Evolutionary conservation across 2,888 invertebrate genomes (phyloP).

Genomic region (Drosophila pseudotakahashii): DNA sequence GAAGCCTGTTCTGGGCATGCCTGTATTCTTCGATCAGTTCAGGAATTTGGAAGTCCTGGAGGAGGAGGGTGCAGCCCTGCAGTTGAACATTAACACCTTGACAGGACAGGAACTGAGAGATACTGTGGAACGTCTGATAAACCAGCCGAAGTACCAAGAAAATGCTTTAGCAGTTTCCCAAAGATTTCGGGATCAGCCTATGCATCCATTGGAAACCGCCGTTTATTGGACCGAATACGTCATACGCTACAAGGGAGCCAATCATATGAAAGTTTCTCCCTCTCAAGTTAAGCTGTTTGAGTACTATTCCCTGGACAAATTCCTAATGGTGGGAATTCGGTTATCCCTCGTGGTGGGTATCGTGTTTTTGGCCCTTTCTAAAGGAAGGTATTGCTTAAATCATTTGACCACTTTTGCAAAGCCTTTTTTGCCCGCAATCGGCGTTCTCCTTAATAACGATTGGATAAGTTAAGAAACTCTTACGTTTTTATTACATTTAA

Average conservation of each 20-base stretch:
- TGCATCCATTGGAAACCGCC: constrained; percentile 76
- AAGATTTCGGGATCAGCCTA: constrained; percentile 77
- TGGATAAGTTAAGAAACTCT: neutral
- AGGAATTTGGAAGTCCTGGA: constrained; percentile 84
- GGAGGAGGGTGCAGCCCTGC: constrained; percentile 62
- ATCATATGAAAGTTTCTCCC: constrained; percentile 73
- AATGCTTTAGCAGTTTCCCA: constrained; percentile 59
- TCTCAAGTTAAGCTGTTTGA: constrained; percentile 74
- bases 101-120: constrained; percentile 69
- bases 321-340: constrained; percentile 53
- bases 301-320: constrained; percentile 74
- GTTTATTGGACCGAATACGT: constrained; percentile 83
- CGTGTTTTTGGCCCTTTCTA: constrained; percentile 1
- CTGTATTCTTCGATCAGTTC: constrained; percentile 85
- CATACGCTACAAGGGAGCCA: constrained; percentile 80
- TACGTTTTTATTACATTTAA: too few species aligned
- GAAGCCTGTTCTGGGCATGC: constrained; percentile 85
- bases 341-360: constrained; percentile 14
- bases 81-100: constrained; percentile 79
- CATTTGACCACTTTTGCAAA: neutral
- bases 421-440: neutral
- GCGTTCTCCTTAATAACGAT: neutral
- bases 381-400: neutral
- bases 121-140: constrained; percentile 58
- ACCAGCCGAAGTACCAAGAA: constrained; percentile 51